Evolutionary conservation across 30 jellyfish, hydroid and myxozoan genomes (phyloP), one percentile per base, ranked within the genome.

Genomic region (Aurelia sp.): DNA sequence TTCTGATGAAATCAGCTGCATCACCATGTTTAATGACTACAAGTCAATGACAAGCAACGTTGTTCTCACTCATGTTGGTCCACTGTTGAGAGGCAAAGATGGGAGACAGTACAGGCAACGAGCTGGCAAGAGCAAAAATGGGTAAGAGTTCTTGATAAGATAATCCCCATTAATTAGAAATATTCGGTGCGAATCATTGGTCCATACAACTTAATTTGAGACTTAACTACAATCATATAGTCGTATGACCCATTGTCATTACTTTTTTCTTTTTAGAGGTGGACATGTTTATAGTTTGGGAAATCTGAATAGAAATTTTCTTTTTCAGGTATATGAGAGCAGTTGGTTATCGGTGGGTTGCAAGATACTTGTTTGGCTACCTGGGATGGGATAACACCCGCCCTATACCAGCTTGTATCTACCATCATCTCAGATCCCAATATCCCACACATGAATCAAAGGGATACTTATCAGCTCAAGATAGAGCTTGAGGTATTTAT

Each of bases 31-130:
- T 40, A 22, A 31, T 48, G 82, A 71, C 30, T 71, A 48, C 33
- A 48, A 71, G 66, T 48, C 71, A 9, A 44, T 71, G 68, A 71
- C 82, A 71, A 71, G 62, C 35, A 48, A 71, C 10, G 51, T 52
- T 17, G 82, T 71, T 4, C 89, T 57, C 20, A 35, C 62, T 0
- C 67, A 78, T 16, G 89, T 57, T 58, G 89, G 89, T 13, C 89
- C 89, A 1, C 79, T 78, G 27, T 78, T 78, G 79, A 78, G 41
- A 64, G 89, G 70, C 22, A 78, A 51, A 57, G 79, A 65, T 60
- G 89, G 89, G 11, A 62, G 41, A 37, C 61, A 37, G 31, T 78
- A 78, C 79, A 40, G 72, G 81, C 79, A 55, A 18, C 70, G 71
- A 19, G 64, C 80, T 41, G 79, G 79, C 21, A 76, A 74, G 60